Conservation (phyloP, 2,113 vertebrate genomes). For the Carlito syrichta region DNA sequence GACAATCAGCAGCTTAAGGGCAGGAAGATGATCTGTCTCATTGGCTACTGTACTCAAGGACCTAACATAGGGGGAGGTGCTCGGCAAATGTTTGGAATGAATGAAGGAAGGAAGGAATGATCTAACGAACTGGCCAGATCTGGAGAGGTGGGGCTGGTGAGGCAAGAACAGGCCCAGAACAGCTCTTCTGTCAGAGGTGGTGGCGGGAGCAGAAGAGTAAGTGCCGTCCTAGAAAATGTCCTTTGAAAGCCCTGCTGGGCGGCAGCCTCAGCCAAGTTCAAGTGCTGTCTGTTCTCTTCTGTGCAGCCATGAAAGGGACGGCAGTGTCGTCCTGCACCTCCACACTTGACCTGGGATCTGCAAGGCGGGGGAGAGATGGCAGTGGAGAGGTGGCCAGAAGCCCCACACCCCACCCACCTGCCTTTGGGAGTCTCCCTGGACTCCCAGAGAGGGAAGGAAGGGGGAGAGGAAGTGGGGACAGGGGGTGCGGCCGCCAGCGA, state of each 20-base stretch:
- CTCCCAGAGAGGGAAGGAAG: neutral
- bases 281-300: neutral
- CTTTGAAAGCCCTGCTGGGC: neutral
- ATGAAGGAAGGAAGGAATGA: no score
- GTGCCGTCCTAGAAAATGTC: neutral
- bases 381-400: neutral
- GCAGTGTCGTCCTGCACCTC: neutral
- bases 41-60: neutral
- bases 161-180: neutral
- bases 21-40: neutral
- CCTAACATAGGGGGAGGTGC: neutral
- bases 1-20: neutral
- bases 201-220: neutral
- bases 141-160: neutral
- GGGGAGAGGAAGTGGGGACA: rapidly evolving
- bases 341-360: neutral
- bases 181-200: neutral
- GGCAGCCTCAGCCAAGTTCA: neutral
- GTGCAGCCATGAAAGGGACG: neutral
- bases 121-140: neutral
- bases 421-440: neutral
- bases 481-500: rapidly evolving
- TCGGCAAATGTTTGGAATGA: neutral
- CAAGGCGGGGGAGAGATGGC: neutral
- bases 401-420: neutral